A percentile compares a stretch with the other conserved stretches of the same genome.
These are phyloP conservation scores for Coremacera marginata DNA, from an alignment of 2,888 invertebrate species.

Conservation along the genomic window DNA sequence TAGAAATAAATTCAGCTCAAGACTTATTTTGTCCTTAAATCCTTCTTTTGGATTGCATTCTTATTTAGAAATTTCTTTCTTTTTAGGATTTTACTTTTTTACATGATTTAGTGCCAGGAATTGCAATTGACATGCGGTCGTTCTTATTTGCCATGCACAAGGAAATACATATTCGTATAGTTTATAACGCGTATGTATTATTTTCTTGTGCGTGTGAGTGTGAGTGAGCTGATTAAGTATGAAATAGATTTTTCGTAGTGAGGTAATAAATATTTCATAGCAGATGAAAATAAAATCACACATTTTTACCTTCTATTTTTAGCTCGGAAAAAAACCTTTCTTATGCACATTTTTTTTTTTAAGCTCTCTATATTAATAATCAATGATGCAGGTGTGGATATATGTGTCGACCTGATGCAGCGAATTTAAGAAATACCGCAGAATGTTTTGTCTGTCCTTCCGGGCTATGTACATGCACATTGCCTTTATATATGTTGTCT, in stretches of 20 bases:
- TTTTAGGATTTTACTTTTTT: no score
- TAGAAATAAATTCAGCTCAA: no score
- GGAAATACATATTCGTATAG: neutral
- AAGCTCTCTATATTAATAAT: no score
- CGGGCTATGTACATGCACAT: slow-evolving; percentile 4
- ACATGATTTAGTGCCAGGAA: no score
- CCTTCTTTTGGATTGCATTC: no score
- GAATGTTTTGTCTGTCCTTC: slow-evolving; percentile 17
- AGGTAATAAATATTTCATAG: slow-evolving; percentile 20
- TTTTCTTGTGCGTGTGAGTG: neutral
- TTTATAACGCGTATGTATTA: neutral
- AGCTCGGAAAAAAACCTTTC: neutral
- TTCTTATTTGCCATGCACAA: neutral
- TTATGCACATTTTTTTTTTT: neutral
- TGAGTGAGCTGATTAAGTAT: neutral
- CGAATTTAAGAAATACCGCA: neutral
- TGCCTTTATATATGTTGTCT: neutral
- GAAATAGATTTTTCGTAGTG: slow-evolving; percentile 4
- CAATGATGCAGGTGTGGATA: no score
- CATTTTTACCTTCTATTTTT: neutral
- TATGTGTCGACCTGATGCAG: no score
- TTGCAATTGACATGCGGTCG: neutral
- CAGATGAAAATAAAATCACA: neutral
- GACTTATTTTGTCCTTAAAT: no score
- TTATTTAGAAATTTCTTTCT: no score